Percentiles rank a stretch among this genome's conserved stretches.
These are phyloP conservation scores for Chrysopilus asiliformis DNA, from an alignment of 2,888 invertebrate genomes.

Conservation along the genomic window DNA sequence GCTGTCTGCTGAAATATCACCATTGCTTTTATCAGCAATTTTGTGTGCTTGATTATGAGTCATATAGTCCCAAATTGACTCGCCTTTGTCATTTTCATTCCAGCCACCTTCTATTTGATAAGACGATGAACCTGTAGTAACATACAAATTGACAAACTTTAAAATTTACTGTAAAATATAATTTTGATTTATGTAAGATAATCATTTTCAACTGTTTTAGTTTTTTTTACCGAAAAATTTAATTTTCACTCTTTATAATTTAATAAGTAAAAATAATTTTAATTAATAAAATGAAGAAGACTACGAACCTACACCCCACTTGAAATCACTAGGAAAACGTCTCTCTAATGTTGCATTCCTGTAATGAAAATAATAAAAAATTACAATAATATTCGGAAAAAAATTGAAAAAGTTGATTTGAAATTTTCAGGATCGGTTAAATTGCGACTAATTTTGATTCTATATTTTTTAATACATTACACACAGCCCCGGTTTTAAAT, in stretches of 20 bases:
- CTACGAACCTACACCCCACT: slow-evolving; percentile 34
- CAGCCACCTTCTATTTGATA: slow-evolving; percentile 35
- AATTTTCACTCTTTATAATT: slow-evolving; percentile 8
- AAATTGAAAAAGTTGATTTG: too few species aligned
- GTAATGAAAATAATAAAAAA: background rate
- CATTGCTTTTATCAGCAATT: slow-evolving; percentile 45
- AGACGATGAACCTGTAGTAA: slow-evolving; percentile 32
- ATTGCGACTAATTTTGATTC: too few species aligned
- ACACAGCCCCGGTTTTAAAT: too few species aligned
- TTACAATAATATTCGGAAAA: too few species aligned
- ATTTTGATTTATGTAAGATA: background rate
- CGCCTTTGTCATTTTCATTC: slow-evolving; percentile 39
- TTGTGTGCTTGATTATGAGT: slow-evolving; percentile 44
- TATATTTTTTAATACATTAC: too few species aligned
- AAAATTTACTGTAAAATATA: background rate
- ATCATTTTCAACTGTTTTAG: too few species aligned
- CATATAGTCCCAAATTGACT: slow-evolving; percentile 49
- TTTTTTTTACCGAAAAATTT: too few species aligned
- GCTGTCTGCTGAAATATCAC: slow-evolving; percentile 45
- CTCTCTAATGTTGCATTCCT: slow-evolving; percentile 14
- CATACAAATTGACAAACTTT: too few species aligned
- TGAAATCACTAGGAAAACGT: slow-evolving; percentile 31
- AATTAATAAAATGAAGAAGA: too few species aligned
- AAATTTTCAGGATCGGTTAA: too few species aligned
- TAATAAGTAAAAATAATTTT: too few species aligned